Conservation (phyloP, 2,797 vertebrate species). For the Sciurus vulgaris region DNA sequence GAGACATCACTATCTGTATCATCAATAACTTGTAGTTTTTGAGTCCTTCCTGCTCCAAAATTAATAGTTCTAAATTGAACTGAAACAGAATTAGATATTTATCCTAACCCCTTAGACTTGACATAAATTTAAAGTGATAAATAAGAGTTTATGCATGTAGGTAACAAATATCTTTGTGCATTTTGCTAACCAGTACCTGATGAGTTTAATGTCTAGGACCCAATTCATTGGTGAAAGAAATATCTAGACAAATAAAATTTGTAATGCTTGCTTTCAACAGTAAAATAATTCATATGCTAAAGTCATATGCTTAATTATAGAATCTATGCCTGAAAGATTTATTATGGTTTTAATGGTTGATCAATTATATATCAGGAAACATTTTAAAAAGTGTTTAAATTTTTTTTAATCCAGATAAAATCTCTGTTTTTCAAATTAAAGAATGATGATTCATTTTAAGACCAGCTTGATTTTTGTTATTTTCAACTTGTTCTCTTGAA, state of each 20-base stretch:
- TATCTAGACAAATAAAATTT: background rate
- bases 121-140: background rate
- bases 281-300: conserved; percentile 6
- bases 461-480: background rate
- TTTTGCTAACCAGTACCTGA: background rate
- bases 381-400: background rate
- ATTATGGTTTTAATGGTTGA: background rate
- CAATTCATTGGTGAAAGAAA: background rate
- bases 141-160: background rate
- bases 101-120: background rate
- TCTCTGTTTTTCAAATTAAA: background rate
- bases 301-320: background rate
- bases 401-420: background rate
- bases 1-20: background rate
- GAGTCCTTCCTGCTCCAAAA: background rate
- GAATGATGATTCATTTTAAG: background rate
- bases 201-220: background rate
- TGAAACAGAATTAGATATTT: background rate
- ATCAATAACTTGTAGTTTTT: background rate
- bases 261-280: conserved; percentile 7
- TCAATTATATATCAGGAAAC: background rate
- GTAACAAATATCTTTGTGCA: background rate
- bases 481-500: background rate
- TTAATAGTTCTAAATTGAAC: background rate
- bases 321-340: background rate